phyloP scores from a whole-genome alignment of 2,797 vertebrate genomes.

The Gymnothorax javanicus region DNA sequence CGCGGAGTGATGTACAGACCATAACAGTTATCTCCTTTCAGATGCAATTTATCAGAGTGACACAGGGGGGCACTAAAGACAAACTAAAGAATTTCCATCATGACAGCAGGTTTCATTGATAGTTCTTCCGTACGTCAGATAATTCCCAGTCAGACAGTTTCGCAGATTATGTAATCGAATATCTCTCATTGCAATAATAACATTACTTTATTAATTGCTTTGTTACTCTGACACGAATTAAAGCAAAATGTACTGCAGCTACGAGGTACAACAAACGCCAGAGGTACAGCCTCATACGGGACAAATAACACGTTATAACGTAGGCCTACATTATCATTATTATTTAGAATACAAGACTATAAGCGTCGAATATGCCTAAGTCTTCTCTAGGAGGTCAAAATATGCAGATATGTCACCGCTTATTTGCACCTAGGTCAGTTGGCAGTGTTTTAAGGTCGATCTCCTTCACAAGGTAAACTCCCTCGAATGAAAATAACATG shows the following conservation, averaged over 20 bases:
- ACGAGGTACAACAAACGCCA: background rate
- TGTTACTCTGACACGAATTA: background rate
- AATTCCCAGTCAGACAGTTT: background rate
- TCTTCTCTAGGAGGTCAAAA: background rate
- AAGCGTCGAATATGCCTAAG: background rate
- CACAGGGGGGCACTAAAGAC: slow-evolving; percentile 36
- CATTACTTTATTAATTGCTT: background rate
- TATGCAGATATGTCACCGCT: background rate
- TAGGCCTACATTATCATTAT: too few relatives aligned
- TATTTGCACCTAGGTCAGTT: background rate
- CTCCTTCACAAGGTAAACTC: background rate
- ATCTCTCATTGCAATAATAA: background rate
- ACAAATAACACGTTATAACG: background rate
- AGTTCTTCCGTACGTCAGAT: background rate
- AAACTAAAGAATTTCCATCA: slow-evolving; percentile 16
- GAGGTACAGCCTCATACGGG: background rate
- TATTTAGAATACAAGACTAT: background rate
- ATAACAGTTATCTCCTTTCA: background rate
- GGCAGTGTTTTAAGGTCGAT: background rate
- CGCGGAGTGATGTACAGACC: too few relatives aligned
- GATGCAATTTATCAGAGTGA: background rate
- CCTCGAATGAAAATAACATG: background rate
- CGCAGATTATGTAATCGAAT: background rate
- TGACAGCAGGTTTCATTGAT: background rate
- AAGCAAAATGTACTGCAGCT: too few relatives aligned